A percentile compares a stretch with the other conserved stretches of the same genome.
Conservation (phyloP, 2,113 vertebrate species). For the Ochotona curzoniae region DNA sequence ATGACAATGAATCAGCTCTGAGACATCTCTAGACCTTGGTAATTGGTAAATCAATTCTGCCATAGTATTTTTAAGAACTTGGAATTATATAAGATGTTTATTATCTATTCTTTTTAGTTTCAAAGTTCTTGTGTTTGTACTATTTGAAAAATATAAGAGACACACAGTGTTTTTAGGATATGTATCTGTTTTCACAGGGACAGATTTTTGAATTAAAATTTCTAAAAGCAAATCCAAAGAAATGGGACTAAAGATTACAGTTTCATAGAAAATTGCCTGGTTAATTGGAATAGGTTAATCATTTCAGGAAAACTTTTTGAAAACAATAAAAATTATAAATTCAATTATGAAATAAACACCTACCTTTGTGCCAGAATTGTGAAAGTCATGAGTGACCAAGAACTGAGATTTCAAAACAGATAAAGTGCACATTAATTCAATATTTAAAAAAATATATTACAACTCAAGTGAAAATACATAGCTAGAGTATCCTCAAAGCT, state of each 20-base stretch:
- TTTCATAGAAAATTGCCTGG: not conserved
- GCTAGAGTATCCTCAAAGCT: slow-evolving; percentile 59
- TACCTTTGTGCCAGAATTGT: slow-evolving; percentile 10
- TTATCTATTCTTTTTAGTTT: not conserved
- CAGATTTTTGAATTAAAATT: not conserved
- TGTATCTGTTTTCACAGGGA: not conserved
- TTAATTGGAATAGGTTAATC: not conserved
- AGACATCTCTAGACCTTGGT: not conserved
- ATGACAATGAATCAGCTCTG: not conserved
- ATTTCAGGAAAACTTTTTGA: slow-evolving; percentile 1
- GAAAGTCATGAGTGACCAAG: slow-evolving; percentile 16
- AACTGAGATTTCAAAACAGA: slow-evolving; percentile 59
- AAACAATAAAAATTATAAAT: slow-evolving; percentile 48
- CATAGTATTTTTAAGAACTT: not conserved
- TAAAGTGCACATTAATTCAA: slow-evolving; percentile 70
- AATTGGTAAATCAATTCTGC: not conserved
- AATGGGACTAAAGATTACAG: slow-evolving; percentile 10
- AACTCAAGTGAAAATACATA: slow-evolving; percentile 62
- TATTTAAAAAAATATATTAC: slow-evolving; percentile 69
- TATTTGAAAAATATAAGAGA: not conserved
- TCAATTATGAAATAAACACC: slow-evolving; percentile 54
- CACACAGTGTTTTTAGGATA: not conserved
- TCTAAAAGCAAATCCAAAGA: not conserved
- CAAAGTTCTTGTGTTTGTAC: not conserved
- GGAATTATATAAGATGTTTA: not conserved